Percentiles rank a stretch among this genome's conserved stretches.
These are phyloP conservation scores for Pinna nobilis DNA, from an alignment of 1,140 invertebrate species.

Conservation along the genomic window DNA sequence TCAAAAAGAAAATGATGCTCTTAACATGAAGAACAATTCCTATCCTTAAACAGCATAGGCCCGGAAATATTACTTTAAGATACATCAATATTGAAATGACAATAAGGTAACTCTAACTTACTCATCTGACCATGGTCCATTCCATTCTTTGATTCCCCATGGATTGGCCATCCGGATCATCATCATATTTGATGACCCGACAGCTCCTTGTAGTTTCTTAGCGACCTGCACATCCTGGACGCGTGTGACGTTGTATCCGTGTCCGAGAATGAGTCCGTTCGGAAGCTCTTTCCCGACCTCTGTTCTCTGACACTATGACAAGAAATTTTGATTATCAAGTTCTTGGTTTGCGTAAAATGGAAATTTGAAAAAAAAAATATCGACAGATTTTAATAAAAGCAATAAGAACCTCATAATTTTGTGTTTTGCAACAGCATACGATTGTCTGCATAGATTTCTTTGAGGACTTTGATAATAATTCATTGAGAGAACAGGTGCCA, in stretches of 20 bases:
- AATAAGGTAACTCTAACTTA: conserved; percentile 31
- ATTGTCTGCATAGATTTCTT: no score
- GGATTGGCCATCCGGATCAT: conserved; percentile 79
- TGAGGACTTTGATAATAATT: no score
- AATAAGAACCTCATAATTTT: no score
- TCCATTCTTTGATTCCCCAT: conserved; percentile 82
- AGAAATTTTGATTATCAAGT: background rate
- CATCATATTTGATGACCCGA: conserved; percentile 54
- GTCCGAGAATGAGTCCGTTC: conserved; percentile 80
- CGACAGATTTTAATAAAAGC: background rate
- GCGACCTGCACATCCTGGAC: conserved; percentile 75
- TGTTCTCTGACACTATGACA: conserved; percentile 50
- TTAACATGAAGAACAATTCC: background rate
- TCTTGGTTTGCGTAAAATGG: background rate
- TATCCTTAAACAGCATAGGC: background rate
- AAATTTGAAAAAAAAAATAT: background rate
- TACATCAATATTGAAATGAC: background rate
- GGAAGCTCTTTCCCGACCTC: conserved; percentile 50
- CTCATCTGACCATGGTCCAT: conserved; percentile 79
- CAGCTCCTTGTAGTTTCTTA: conserved; percentile 79
- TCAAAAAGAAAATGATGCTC: background rate
- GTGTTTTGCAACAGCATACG: no score
- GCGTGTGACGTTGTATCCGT: conserved; percentile 85
- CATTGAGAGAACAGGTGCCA: no score
- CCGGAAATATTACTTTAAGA: no score